Evolutionary conservation across 2,113 vertebrate species (phyloP).

Genomic region (Apodemus speciosus): DNA sequence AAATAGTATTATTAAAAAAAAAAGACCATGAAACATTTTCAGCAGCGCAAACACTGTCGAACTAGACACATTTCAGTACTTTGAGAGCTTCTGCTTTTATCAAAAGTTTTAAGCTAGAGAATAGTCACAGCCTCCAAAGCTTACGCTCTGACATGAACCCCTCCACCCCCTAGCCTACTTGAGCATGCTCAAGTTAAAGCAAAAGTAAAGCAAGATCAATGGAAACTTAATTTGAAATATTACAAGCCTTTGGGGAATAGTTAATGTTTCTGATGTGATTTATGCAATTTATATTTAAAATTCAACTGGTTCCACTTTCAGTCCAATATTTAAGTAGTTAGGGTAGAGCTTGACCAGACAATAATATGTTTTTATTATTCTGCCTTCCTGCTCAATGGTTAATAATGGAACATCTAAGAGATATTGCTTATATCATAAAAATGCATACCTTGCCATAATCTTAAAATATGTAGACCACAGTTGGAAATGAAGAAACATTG

Average conservation of each 20-base stretch:
- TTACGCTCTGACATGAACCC: not conserved
- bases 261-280: constrained; percentile 34
- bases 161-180: not conserved
- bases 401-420: not conserved
- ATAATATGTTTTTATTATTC: constrained; percentile 12
- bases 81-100: constrained; percentile 48
- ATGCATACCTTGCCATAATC: not conserved
- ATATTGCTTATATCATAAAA: not conserved
- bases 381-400: not conserved
- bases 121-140: constrained; percentile 58
- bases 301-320: constrained; percentile 19
- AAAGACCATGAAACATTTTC: constrained; percentile 53
- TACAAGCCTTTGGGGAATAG: not conserved
- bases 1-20: constrained; percentile 60
- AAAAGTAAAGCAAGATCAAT: constrained; percentile 20
- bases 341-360: not conserved
- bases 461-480: not conserved
- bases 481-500: not conserved
- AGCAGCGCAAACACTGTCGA: constrained; percentile 55
- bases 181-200: not conserved
- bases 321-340: constrained; percentile 9
- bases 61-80: constrained; percentile 63
- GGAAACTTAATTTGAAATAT: constrained; percentile 37
- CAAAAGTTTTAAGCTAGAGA: constrained; percentile 69
- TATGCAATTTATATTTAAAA: constrained; percentile 43